These are phyloP conservation scores for Macrotus californicus DNA, from an alignment of 2,113 vertebrate species.

Conservation along the genomic window DNA sequence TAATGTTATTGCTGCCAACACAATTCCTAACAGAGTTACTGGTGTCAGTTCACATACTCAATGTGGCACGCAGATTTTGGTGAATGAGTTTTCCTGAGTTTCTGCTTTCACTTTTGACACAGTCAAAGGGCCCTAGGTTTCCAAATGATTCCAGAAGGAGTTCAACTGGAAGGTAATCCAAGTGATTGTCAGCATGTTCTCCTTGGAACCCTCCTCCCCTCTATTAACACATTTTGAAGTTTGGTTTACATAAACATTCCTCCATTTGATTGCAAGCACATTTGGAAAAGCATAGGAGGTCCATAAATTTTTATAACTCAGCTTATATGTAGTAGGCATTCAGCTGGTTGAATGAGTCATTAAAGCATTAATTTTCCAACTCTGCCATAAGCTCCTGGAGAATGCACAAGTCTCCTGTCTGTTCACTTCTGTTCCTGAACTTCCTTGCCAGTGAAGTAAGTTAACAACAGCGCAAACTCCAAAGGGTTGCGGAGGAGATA, in stretches of 20 bases:
- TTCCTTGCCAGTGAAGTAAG: background rate
- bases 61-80: background rate
- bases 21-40: background rate
- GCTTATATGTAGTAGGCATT: background rate
- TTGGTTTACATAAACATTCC: background rate
- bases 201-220: background rate
- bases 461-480: background rate
- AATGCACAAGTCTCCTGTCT: background rate
- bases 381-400: background rate
- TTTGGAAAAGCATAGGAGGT: background rate
- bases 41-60: background rate
- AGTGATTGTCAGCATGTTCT: background rate
- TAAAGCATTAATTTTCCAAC: background rate
- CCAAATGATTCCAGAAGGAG: background rate
- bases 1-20: background rate
- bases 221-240: background rate
- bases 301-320: background rate
- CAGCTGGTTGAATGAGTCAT: background rate
- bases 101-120: background rate
- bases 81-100: background rate
- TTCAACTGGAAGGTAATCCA: background rate
- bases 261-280: background rate
- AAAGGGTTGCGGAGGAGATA: background rate
- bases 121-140: background rate
- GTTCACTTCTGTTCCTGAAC: background rate